Percentiles rank a stretch among this genome's conserved stretches.
Evolutionary conservation across 2,888 invertebrate genomes (phyloP).

Genomic region (Calliphora vomitoria): DNA sequence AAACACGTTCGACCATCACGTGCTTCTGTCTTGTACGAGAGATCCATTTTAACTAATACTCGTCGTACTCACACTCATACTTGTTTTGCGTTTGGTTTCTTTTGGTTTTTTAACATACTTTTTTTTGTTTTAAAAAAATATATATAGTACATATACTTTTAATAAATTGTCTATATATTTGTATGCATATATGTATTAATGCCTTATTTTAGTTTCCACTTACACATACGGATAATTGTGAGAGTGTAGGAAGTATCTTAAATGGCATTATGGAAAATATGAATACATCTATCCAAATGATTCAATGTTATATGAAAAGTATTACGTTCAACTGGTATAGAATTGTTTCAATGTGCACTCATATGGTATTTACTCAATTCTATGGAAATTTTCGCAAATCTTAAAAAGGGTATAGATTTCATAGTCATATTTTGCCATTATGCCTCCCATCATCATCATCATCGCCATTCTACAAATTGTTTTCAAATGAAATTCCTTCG

Average conservation of each 20-base stretch:
- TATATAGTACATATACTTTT: not conserved
- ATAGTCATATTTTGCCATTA: conserved; percentile 46
- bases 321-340: not conserved
- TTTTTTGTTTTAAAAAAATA: conserved; percentile 14
- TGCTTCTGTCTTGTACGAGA: conserved; percentile 82
- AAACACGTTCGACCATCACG: conserved; percentile 81
- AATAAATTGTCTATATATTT: conserved; percentile 20
- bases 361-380: conserved; percentile 45
- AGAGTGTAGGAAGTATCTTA: conserved; percentile 10
- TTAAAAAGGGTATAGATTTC: conserved; percentile 56
- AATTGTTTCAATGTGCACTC: conserved; percentile 13
- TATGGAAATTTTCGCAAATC: conserved; percentile 56
- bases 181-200: not conserved
- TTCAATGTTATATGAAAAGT: not conserved
- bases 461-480: not conserved
- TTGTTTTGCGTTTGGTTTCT: conserved; percentile 15
- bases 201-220: not conserved
- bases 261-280: conserved; percentile 27
- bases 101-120: conserved; percentile 22
- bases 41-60: conserved; percentile 81
- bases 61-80: not conserved
- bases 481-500: conserved; percentile 17
- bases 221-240: not conserved
- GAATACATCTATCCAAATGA: conserved; percentile 18
- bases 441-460: not conserved